These are phyloP conservation scores for Polymixis flavicincta DNA, from an alignment of 2,888 invertebrate genomes.

Conservation along the genomic window DNA sequence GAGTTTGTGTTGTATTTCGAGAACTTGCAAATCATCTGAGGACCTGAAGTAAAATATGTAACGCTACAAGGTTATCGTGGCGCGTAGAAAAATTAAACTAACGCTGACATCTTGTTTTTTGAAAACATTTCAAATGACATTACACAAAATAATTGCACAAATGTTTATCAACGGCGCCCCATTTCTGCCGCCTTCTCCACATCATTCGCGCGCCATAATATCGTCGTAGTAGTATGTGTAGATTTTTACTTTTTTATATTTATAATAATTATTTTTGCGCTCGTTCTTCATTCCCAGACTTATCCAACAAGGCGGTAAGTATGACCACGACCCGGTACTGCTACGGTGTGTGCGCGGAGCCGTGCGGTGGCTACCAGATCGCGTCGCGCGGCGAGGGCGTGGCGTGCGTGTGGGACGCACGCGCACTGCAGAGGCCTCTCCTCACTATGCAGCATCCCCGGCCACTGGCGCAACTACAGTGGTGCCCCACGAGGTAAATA, in stretches of 20 bases:
- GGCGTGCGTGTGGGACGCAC: conserved; percentile 96
- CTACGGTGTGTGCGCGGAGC: conserved; percentile 95
- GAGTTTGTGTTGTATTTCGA: background rate
- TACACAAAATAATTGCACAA: too few relatives aligned
- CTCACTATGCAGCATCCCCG: conserved; percentile 92
- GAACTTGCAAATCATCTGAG: background rate
- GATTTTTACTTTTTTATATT: background rate
- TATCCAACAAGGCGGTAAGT: conserved; percentile 92
- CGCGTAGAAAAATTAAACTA: too few relatives aligned
- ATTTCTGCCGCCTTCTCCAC: too few relatives aligned
- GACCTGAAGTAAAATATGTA: too few relatives aligned
- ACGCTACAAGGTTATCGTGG: too few relatives aligned
- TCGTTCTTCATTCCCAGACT: conserved; percentile 88
- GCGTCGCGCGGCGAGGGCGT: conserved; percentile 96
- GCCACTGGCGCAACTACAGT: conserved; percentile 94
- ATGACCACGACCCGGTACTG: conserved; percentile 95
- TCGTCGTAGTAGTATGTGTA: too few relatives aligned
- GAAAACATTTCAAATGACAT: too few relatives aligned
- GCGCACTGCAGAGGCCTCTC: conserved; percentile 96
- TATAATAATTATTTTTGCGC: background rate
- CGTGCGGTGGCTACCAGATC: conserved; percentile 94
- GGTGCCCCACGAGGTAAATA: conserved; percentile 94
- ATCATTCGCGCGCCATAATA: too few relatives aligned
- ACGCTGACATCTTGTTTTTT: too few relatives aligned
- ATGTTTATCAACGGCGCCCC: too few relatives aligned